Evolutionary conservation across 2,888 invertebrate species (phyloP), one percentile per base, ranked within the genome.

Genomic region (Drosophila trichaetosa): DNA sequence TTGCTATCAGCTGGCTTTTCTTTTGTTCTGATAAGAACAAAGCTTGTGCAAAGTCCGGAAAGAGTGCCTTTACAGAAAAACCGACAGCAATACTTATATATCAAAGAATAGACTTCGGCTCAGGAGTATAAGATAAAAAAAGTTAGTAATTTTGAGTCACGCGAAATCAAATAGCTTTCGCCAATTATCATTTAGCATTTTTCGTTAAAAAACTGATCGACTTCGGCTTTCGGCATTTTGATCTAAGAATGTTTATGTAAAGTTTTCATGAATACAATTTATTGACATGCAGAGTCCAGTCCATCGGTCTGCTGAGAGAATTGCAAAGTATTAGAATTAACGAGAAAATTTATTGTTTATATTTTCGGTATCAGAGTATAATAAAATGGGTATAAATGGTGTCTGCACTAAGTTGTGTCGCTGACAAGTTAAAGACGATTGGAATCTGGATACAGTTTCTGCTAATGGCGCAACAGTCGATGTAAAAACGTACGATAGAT

Each of bases 221-320:
- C 3, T 42, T 21, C 21, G n/a, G n/a, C n/a, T 21, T 40, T n/a
- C 3, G 42, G 11, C 21, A 21, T 1, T 42, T 42, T n/a, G 11
- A 11, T 2, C 5, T 6, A 11, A n/a, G 21, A n/a, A n/a, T 11
- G 10, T 7, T 3, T 7, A 0, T 3, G 3, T 8, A 38, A 7
- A 18, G 16, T 38, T 38, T 38, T 18, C 7, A 36, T 18, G 16
- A 36, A 36, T 36, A 2, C 7, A 36, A 18, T 36, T 38, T 8
- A 38, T 40, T 4, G 4, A n/a, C 40, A 10, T 33, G 3, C 31
- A 10, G 10, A 33, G 33, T 36, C 16, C 16, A 33, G 10, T 18
- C 36, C 16, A 36, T 7, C 36, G 18, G 16, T 36, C 36, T 16
- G 42, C 11, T 11, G n/a, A 6, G 11, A 42, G 3, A 6, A 7